These are phyloP conservation scores for Atta cephalotes DNA, from an alignment of 1,140 invertebrate genomes.

Conservation along the genomic window DNA sequence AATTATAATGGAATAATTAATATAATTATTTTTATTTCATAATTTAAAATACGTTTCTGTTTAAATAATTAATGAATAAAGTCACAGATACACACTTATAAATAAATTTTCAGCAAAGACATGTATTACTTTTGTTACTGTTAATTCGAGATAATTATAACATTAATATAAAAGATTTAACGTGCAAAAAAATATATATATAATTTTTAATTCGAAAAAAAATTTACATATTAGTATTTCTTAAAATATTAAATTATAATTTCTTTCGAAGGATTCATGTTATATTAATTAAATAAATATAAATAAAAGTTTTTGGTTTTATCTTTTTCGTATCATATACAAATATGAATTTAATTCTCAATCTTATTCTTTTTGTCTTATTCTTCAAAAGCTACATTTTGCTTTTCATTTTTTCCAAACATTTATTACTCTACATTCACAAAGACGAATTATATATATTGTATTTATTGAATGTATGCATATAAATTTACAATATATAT, in stretches of 20 bases:
- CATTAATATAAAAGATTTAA: not conserved
- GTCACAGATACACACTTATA: not conserved
- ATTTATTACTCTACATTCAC: not conserved
- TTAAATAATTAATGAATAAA: not conserved
- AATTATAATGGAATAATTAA: not conserved
- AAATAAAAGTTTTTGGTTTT: not conserved
- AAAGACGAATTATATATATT: not conserved
- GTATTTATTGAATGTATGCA: not conserved
- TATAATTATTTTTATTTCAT: not conserved
- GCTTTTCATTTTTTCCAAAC: not conserved
- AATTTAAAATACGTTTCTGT: not conserved
- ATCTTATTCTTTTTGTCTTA: not conserved
- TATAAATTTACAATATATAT: not conserved
- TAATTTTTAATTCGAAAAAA: conserved; percentile 11
- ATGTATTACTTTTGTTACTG: not conserved
- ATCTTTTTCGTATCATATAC: not conserved
- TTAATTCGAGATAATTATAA: not conserved
- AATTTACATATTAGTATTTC: conserved; percentile 12
- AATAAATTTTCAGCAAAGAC: not conserved
- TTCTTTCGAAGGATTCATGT: not conserved
- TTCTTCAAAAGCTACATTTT: not conserved
- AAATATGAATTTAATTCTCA: not conserved
- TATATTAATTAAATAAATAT: not conserved
- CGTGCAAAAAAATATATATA: not conserved
- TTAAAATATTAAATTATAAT: conserved; percentile 22